A percentile compares a stretch with the other conserved stretches of the same genome.
Conservation (phyloP, 1,140 invertebrate species). For the Cryptotermes secundus region DNA sequence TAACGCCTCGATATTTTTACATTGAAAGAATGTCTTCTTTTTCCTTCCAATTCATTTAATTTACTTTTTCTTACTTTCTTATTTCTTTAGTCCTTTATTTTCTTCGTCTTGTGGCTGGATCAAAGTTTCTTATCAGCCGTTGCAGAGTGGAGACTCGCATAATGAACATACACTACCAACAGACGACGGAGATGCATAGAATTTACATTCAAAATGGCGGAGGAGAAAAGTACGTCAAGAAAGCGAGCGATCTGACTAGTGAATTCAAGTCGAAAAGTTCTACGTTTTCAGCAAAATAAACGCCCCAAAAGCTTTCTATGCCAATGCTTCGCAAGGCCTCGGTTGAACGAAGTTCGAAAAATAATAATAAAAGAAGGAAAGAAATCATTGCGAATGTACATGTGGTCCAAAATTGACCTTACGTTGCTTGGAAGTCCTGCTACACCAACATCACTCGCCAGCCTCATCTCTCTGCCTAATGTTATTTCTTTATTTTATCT, state of each 20-base stretch:
- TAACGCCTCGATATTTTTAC: conserved; percentile 5
- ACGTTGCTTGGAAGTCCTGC: background rate
- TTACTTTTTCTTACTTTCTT: background rate
- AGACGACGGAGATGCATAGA: background rate
- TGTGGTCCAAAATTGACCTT: background rate
- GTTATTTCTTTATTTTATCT: background rate
- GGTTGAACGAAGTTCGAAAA: background rate
- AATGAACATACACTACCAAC: background rate
- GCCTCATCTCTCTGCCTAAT: background rate
- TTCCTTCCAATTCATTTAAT: conserved; percentile 2
- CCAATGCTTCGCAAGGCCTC: background rate
- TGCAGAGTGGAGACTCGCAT: background rate
- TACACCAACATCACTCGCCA: background rate
- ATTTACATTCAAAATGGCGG: background rate
- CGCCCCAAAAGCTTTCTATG: background rate
- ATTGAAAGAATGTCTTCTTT: background rate
- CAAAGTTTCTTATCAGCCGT: background rate
- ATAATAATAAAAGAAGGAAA: background rate
- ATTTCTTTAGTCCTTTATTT: background rate
- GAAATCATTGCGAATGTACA: background rate
- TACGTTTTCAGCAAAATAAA: background rate
- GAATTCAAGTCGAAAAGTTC: conserved; percentile 6
- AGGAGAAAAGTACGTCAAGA: background rate
- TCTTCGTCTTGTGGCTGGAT: conserved; percentile 13
- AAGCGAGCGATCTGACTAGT: background rate